Base-by-base conservation (phyloP, 1,140 invertebrate genomes). In the Coptotermes formosanus region DNA sequence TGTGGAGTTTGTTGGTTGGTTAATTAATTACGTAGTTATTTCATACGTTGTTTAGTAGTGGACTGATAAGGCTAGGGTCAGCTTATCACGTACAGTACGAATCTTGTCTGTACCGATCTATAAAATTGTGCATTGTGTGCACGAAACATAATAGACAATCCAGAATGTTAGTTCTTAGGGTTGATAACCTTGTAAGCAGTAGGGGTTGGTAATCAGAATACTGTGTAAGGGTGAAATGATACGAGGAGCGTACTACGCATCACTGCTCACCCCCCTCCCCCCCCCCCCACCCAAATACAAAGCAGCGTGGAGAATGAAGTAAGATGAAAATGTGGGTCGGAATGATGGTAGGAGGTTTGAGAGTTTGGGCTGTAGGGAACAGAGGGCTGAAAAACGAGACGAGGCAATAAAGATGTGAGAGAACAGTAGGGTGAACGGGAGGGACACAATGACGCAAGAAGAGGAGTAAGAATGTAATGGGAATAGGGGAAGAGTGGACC, bases 351-450 rank as follows among this genome's bases (percentile, higher is more conserved):
- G 25, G 25, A 9, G 64, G n/a, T 75, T 30, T 8, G n/a, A n/a
- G n/a, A 8, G 25, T n/a, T n/a, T 11, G 25, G 64, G 64, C 9
- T 8, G 7, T 75, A 25, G 4, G n/a, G 64, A 75, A 25, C 38
- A 38, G 25, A n/a, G 64, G 64, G 64, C 14, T 75, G n/a, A 75
- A 75, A 75, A 75, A 30, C 64, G 25, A 75, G 30, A 75, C 64
- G 64, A 75, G 64, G 64, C 64, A 75, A 75, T 75, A 75, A 75
- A 75, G 64, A 75, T 25, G 64, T 75, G 64, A 75, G 25, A 75
- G 8, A n/a, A 75, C 1, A 30, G 64, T 55, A 55, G 52, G 52
- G 52, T 55, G 19, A 55, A 55, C 19, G 52, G 52, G 52, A 19
- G 64, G 16, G 64, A n/a, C 64, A 7, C 30, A 75, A 75, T 75